Evolutionary conservation across 2,797 vertebrate genomes (phyloP).

Genomic region (Octomys mimax): DNA sequence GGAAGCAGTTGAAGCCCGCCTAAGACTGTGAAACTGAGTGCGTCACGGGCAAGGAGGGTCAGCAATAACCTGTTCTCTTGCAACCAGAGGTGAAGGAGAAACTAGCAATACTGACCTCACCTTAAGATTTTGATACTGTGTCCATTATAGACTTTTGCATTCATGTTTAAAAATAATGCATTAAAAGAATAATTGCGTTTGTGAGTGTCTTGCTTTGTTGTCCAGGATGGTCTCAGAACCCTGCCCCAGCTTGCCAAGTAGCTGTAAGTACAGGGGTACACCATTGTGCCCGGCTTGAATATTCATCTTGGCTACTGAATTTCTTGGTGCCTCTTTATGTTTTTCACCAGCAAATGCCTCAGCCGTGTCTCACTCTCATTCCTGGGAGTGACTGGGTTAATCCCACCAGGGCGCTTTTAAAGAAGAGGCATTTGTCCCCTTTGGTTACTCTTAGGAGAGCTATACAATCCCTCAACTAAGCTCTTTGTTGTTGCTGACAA

Average conservation of each 20-base stretch:
- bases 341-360: not conserved
- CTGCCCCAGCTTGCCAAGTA: not conserved
- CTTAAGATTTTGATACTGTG: constrained; percentile 4
- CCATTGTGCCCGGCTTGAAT: not conserved
- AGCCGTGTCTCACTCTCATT: not conserved
- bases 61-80: not conserved
- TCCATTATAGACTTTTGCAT: constrained; percentile 33
- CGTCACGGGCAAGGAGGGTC: not conserved
- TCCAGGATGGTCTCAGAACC: not conserved
- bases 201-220: not conserved
- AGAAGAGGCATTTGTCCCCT: not conserved
- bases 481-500: not conserved
- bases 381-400: not conserved
- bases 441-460: not conserved
- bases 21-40: not conserved
- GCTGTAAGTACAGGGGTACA: not conserved
- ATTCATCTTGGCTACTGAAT: not conserved
- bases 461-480: not conserved
- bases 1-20: not conserved
- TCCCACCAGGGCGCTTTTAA: not conserved
- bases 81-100: constrained; percentile 10
- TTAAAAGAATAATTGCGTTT: not conserved
- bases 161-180: not conserved
- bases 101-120: not conserved
- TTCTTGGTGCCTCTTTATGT: not conserved